Percentiles rank a stretch among this genome's conserved stretches.
These are phyloP conservation scores for Ellobium chinense DNA, from an alignment of 2,888 invertebrate species.

Conservation along the genomic window DNA sequence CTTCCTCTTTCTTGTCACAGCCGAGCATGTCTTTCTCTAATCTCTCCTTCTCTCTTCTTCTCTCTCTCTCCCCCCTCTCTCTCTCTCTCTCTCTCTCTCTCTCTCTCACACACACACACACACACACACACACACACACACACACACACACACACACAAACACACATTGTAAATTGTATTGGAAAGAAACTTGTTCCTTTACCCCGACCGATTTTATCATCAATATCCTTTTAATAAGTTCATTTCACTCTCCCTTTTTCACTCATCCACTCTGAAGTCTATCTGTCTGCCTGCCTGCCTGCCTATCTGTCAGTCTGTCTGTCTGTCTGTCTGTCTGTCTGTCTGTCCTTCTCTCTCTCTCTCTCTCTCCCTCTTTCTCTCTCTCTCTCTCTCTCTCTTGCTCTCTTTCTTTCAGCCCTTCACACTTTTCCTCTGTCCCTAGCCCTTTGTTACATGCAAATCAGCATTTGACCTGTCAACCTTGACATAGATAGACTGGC, in stretches of 20 bases:
- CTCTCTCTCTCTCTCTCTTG: constrained; percentile 10
- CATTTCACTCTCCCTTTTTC: neutral
- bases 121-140: too few relatives aligned
- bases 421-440: constrained; percentile 36
- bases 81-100: neutral
- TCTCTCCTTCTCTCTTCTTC: neutral
- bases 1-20: neutral
- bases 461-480: too few relatives aligned
- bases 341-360: neutral
- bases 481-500: neutral
- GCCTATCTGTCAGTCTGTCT: neutral
- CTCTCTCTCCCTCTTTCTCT: constrained; percentile 36
- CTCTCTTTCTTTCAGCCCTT: neutral
- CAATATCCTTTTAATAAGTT: too few relatives aligned
- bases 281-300: neutral
- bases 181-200: too few relatives aligned
- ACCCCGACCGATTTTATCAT: too few relatives aligned
- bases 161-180: too few relatives aligned
- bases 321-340: neutral
- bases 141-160: too few relatives aligned
- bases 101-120: neutral
- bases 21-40: neutral
- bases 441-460: constrained; percentile 10
- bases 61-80: neutral
- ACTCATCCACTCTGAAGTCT: neutral